Percentiles rank a stretch among this genome's conserved stretches.
These are phyloP conservation scores for Elegia similella DNA, from an alignment of 2,888 invertebrate genomes.

Conservation along the genomic window DNA sequence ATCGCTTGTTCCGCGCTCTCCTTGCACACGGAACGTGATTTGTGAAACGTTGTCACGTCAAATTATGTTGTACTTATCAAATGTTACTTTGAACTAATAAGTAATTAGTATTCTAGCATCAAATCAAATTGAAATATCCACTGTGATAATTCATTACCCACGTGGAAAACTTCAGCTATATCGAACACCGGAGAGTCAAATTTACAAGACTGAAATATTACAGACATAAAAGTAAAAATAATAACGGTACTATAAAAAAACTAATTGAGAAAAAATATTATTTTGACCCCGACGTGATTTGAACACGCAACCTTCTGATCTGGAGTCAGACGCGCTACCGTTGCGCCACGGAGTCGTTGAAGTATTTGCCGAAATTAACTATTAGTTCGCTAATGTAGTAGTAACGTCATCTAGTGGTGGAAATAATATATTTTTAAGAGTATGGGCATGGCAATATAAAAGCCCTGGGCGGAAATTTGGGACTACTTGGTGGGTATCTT, in stretches of 20 bases:
- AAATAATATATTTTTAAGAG: background rate
- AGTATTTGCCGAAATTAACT: slow-evolving; percentile 25
- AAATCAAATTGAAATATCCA: too few relatives aligned
- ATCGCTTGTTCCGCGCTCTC: too few relatives aligned
- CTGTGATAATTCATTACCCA: too few relatives aligned
- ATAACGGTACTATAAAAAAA: slow-evolving; percentile 4
- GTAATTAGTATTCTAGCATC: too few relatives aligned
- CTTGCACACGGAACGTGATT: too few relatives aligned
- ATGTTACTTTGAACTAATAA: too few relatives aligned
- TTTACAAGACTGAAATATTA: too few relatives aligned
- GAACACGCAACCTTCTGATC: slow-evolving; percentile 99
- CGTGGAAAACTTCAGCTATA: too few relatives aligned
- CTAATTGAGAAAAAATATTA: background rate
- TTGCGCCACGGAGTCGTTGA: slow-evolving; percentile 92
- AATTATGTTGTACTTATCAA: too few relatives aligned
- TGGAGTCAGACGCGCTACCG: slow-evolving; percentile 98
- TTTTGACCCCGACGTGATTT: slow-evolving; percentile 97
- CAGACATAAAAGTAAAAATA: background rate
- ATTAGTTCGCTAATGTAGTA: slow-evolving; percentile 15
- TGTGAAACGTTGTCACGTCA: too few relatives aligned
- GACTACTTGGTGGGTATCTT: too few relatives aligned
- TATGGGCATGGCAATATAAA: background rate
- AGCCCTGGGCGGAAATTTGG: background rate
- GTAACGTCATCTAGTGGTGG: slow-evolving; percentile 37
- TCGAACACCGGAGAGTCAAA: too few relatives aligned